Evolutionary conservation across 2,888 invertebrate species (phyloP), one percentile per base, ranked within the genome.

Genomic region (Amphipyra tragopoginis): DNA sequence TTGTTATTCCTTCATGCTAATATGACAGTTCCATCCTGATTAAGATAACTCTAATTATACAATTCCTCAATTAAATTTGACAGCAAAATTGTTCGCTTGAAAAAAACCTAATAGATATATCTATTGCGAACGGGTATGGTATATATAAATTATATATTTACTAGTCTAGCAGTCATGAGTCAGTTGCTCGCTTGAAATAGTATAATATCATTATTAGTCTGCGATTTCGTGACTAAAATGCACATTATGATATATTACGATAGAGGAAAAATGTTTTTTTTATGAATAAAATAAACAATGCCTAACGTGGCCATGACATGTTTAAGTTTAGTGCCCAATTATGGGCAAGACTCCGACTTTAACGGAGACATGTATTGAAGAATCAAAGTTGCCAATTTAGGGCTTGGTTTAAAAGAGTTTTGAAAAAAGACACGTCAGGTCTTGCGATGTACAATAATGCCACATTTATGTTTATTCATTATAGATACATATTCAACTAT

Each of bases 161-260:
- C 47, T 9, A 53, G 66, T 66, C 65, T 77, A 66, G 59, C 64
- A 51, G 65, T 64, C 51, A 67, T 81, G 81, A 80, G 43, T 79
- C 78, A 79, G 67, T 53, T 11, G 14, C 40, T 53, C 9, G 14
- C 48, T 61, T 29, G 45, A 57, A 56, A 52, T 55, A 52, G 58
- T 45, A 29, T 61, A 65, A 56, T 50, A 62, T 56, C 56, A 57
- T 67, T 54, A 71, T 61, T 51, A 15, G 53, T 57, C 64, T 65
- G 34, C 0, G 5, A 56, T 56, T 70, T 71, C 77, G 75, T 76
- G 74, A 65, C 74, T 60, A 39, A 38, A 73, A 60, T 65, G 44
- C 42, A 60, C 52, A 65, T 49, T 60, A 21, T 21, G 21, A 21
- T 21, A 54, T 40, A n/a, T n/a, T n/a, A n/a, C n/a, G 7, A n/a